These are phyloP conservation scores for Eilema griseolum DNA, from an alignment of 2,888 invertebrate genomes.

Conservation along the genomic window DNA sequence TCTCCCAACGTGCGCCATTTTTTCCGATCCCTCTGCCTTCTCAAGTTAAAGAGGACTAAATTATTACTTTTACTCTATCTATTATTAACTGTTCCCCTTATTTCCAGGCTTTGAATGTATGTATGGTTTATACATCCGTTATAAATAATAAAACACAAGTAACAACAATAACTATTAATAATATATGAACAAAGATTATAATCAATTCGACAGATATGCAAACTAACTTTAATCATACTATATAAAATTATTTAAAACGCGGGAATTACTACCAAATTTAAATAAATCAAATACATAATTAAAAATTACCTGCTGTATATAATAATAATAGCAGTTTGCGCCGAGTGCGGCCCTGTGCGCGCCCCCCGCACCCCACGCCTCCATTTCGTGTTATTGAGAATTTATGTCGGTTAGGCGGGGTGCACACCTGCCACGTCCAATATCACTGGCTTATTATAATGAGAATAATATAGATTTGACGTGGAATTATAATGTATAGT, in stretches of 20 bases:
- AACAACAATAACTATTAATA: too few relatives aligned
- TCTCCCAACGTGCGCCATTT: too few relatives aligned
- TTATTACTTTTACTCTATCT: too few relatives aligned
- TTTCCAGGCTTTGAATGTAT: too few relatives aligned
- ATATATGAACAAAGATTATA: neutral
- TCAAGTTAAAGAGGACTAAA: too few relatives aligned
- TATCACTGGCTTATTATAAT: neutral
- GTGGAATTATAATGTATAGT: neutral
- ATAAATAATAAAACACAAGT: too few relatives aligned
- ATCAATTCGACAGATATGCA: neutral
- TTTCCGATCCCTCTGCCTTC: too few relatives aligned
- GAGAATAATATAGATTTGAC: neutral
- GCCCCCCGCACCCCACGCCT: slow-evolving; percentile 66
- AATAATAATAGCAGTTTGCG: slow-evolving; percentile 33
- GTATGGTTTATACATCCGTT: too few relatives aligned
- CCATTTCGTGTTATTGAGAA: slow-evolving; percentile 87
- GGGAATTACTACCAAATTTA: neutral
- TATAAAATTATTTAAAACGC: neutral
- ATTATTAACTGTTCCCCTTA: too few relatives aligned
- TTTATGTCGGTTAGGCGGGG: slow-evolving; percentile 81
- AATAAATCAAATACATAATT: neutral
- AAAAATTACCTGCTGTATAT: slow-evolving; percentile 18
- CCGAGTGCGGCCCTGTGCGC: slow-evolving; percentile 58
- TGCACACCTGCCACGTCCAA: slow-evolving; percentile 58
- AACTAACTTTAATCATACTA: neutral